Base-by-base conservation (phyloP, 2,797 vertebrate genomes). In the Macropus fuliginosus region DNA sequence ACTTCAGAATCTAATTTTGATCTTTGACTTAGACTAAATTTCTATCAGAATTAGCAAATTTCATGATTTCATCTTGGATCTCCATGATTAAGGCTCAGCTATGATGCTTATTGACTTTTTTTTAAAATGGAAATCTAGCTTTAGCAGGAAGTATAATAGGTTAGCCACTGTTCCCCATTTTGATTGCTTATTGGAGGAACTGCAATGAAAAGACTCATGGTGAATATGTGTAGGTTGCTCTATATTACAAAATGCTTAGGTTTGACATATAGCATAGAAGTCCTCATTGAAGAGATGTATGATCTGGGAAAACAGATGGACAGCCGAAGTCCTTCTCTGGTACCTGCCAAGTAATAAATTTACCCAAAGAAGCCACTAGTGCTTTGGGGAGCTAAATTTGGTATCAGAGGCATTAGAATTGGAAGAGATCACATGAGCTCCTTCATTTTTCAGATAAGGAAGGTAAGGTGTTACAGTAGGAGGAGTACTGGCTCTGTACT, bases 11-110 rank as follows among this genome's bases (percentile, higher is more conserved):
- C 59, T 90, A 90, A 46, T 93, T 94, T 95, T 92, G 90, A 56
- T 90, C 56, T 91, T 95, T 54, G 55, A 46, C 87, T 66, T 27
- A 92, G 56, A 91, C 52, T 54, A 31, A 9, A 93, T 95, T 96
- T 95, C 50, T 40, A 94, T 90, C 94, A 89, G 94, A 93, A 91
- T 96, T 29, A 92, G 91, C 52, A 97, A 92, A 92, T 92, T 66
- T 52, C 52, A 62, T 95, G 92, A 95, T 95, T 96, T 95, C 81
- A 92, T 95, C n/a, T 92, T 57, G 95, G 54, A 56, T 92, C 91
- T 66, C 87, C n/a, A 55, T 94, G 94, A 93, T 95, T 55, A 59
- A 93, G 91, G 31, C 92, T 94, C 93, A 94, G 95, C 90, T 92
- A 31, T 90, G 14, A 66, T 93, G 56, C 50, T 95, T 31, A 92